Conservation (phyloP, 2,797 vertebrate species). For the Eutrigla gurnardus region DNA sequence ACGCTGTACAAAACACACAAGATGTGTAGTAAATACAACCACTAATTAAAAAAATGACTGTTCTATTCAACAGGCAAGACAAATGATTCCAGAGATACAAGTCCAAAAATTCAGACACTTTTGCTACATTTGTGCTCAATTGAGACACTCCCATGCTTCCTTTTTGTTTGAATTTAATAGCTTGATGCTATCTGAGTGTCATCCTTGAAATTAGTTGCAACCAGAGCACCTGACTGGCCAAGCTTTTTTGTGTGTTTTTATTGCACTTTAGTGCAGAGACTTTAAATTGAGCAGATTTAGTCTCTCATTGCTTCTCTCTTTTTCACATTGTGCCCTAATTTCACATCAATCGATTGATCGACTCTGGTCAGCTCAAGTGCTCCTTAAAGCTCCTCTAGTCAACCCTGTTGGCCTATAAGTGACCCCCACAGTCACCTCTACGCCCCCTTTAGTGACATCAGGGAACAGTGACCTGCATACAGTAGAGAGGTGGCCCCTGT, state of each 20-base stretch:
- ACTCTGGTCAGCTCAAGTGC: neutral
- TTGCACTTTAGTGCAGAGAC: neutral
- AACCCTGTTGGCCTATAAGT: neutral
- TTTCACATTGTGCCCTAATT: neutral
- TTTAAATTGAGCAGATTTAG: slow-evolving; percentile 4
- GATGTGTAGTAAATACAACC: neutral
- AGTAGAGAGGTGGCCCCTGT: neutral
- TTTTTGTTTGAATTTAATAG: neutral
- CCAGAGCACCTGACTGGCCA: neutral
- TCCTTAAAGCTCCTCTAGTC: neutral
- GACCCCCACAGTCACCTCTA: neutral
- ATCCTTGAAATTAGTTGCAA: slow-evolving; percentile 8
- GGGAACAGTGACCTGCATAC: neutral
- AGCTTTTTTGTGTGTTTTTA: neutral
- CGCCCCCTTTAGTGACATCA: neutral
- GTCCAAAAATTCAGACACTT: neutral
- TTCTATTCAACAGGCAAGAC: neutral
- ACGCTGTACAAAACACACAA: neutral
- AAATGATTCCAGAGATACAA: neutral
- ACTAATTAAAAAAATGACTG: neutral
- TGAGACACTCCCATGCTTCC: neutral
- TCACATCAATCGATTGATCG: neutral
- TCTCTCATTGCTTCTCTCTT: neutral
- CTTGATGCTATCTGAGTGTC: neutral
- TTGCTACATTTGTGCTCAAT: neutral